These are phyloP conservation scores for Lanistes nyassanus DNA, from an alignment of 1,140 invertebrate genomes.

Conservation along the genomic window DNA sequence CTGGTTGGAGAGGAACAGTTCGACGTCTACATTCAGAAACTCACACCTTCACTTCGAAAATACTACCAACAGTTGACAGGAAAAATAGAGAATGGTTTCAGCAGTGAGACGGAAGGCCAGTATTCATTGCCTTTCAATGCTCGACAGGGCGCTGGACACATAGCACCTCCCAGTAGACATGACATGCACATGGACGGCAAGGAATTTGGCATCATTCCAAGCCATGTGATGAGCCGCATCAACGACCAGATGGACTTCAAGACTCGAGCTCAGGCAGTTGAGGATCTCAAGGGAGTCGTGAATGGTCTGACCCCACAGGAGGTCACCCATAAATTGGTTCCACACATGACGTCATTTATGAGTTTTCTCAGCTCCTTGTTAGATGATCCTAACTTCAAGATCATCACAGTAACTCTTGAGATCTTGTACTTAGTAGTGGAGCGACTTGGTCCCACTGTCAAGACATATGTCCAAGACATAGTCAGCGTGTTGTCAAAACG, in stretches of 20 bases:
- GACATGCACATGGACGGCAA: conserved; percentile 50
- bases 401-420: conserved; percentile 71
- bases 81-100: conserved; percentile 27
- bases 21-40: conserved; percentile 55
- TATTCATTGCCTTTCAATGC: conserved; percentile 8
- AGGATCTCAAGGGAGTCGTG: conserved; percentile 60
- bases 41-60: conserved; percentile 54
- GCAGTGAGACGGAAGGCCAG: conserved; percentile 7
- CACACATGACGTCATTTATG: conserved; percentile 74
- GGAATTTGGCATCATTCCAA: conserved; percentile 65
- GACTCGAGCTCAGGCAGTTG: conserved; percentile 62
- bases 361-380: conserved; percentile 71
- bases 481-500: conserved; percentile 70
- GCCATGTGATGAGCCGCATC: conserved; percentile 62
- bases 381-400: conserved; percentile 73
- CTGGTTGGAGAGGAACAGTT: conserved; percentile 61
- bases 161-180: conserved; percentile 19
- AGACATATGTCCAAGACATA: conserved; percentile 63
- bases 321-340: conserved; percentile 67
- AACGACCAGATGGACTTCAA: conserved; percentile 65
- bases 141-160: conserved; percentile 6
- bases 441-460: conserved; percentile 56
- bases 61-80: conserved; percentile 59
- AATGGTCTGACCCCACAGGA: conserved; percentile 47
- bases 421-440: conserved; percentile 69